Evolutionary conservation across 2,888 invertebrate species (phyloP), one percentile per base, ranked within the genome.

Genomic region (Tetranychus piercei): DNA sequence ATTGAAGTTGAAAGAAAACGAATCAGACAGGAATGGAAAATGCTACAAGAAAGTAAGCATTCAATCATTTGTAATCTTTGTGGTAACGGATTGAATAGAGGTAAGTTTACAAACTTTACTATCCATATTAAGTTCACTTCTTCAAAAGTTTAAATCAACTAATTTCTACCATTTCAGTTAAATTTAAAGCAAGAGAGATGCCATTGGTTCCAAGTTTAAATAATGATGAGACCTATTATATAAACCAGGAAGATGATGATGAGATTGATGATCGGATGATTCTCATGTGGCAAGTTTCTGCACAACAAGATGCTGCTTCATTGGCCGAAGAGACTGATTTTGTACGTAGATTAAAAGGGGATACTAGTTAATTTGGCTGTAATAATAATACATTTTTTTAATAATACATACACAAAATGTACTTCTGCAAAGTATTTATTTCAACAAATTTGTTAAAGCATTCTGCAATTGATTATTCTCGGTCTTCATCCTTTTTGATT

Each of bases 21-120:
- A 67, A 65, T 76, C 6, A 22, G 70, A 18, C 73, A 75, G 45
- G 76, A 76, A 72, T 76, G 73, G 73, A 45, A 71, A 20, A 55
- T 67, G 23, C 44, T 76, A 44, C 44, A 64, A 20, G 75, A 76
- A 70, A 44, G 34, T 15, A 73, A 71, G 22, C 66, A 73, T 34
- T 72, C 71, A n/a, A 66, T 76, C 44, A 67, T 76, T 15, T 76
- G 76, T 73, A 73, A 44, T 43, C 43, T 76, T 34, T 76, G 76
- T 55, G 73, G 73, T 15, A 23, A 44, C n/a, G 65, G 44, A 44
- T 20, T 75, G 18, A 75, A 64, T 11, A 22, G 70, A 73, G 73
- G 67, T 74, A 67, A 69, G 69, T 44, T 8, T 34, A 11, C 7
- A 66, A 66, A 66, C 20, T 66, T 66, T 1, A 1, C n/a, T 66